phyloP scores from a whole-genome alignment of 1,140 invertebrate species.

The Chironomus striatipennis region DNA sequence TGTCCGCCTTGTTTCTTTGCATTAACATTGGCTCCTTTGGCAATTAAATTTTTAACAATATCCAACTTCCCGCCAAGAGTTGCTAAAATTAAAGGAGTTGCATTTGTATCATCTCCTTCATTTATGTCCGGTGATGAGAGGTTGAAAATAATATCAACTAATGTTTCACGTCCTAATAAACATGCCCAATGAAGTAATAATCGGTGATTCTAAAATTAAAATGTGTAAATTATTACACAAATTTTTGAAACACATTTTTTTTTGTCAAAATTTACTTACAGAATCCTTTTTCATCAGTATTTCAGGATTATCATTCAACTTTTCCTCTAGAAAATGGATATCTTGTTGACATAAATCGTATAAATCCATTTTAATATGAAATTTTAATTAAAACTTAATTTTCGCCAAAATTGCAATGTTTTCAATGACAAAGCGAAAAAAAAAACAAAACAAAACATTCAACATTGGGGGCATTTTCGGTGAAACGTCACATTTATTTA shows the following conservation, averaged over 20 bases:
- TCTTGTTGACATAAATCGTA: slow-evolving; percentile 2
- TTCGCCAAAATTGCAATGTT: not conserved
- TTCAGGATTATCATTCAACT: not conserved
- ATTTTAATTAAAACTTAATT: not conserved
- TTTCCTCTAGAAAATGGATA: not conserved
- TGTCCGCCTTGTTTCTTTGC: not conserved
- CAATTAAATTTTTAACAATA: not conserved
- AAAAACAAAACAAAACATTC: not conserved
- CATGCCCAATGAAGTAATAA: not conserved
- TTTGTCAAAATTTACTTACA: not conserved
- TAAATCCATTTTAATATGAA: not conserved
- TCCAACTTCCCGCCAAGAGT: not conserved
- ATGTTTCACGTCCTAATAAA: not conserved
- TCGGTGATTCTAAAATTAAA: slow-evolving; percentile 11
- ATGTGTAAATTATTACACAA: not conserved
- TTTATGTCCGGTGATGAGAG: not conserved
- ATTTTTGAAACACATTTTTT: not conserved
- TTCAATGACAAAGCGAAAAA: not conserved
- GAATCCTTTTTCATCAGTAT: not conserved
- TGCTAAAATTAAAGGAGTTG: not conserved
- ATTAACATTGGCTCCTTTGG: not conserved
- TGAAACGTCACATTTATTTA: not conserved
- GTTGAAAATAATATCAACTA: not conserved
- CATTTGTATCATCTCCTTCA: not conserved
- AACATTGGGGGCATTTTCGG: not conserved